Base-by-base conservation (phyloP, 2,797 vertebrate species). In the Enteromius radiatus region DNA sequence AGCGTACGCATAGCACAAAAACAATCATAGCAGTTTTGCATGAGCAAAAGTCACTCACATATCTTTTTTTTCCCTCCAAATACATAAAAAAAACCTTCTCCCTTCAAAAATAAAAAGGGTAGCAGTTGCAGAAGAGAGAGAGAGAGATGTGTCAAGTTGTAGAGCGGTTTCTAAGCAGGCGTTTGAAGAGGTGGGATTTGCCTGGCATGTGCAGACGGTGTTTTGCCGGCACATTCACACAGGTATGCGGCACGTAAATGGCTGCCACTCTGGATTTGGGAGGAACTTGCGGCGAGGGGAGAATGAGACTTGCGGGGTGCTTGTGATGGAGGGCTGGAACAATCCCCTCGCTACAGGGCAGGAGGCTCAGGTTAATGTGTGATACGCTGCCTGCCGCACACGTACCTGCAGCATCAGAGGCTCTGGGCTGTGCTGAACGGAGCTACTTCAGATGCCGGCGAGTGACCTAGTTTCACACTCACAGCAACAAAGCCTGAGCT, bases 251-350 rank as follows among this genome's bases (percentile, higher is more conserved):
- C 91, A 91, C 87, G 92, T 93, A 92, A 95, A 95, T 93, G 94
- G 90, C 92, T 94, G 93, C 93, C 94, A 93, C 90, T 94, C 93
- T 95, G 91, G 92, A 95, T 95, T 95, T 94, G 89, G 45, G 91
- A 82, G 90, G 91, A 92, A 91, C 92, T 90, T 90, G 91, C 86
- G 89, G 90, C 88, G 92, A 93, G 90, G 87, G 85, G 84, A 90
- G 92, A 94, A 93, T 89, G 84, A 92, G 93, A 90, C 92, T 92
- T 87, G 91, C 89, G 91, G 92, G 88, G 89, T 92, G 91, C 93
- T 94, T 93, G 92, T 93, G 89, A 77, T 59, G 73, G 64, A 69
- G 71, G 26, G 52, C 12, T 61, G 64, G 73, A 61, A 59, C 65
- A 69, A 61, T 59, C 36, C 61, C 43, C 56, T 78, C 73, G 5